phyloP scores from a whole-genome alignment of 2,113 vertebrate species.

The Sebastes schlegelii region DNA sequence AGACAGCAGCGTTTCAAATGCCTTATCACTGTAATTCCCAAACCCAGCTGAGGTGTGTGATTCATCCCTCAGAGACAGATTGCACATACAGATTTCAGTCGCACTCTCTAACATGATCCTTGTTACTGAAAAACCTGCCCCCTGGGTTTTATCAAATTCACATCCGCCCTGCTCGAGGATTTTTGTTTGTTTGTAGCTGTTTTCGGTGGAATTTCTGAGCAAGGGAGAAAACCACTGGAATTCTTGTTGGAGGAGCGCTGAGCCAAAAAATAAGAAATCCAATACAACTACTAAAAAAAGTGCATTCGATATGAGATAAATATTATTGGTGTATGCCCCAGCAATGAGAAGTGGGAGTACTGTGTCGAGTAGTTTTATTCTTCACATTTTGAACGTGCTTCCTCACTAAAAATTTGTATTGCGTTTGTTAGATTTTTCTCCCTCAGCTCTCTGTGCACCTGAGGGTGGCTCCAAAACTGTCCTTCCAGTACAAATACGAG shows the following conservation, averaged over 20 bases:
- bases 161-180: constrained; percentile 16
- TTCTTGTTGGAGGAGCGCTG: constrained; percentile 12
- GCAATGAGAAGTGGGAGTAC: constrained; percentile 19
- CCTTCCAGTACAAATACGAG: constrained; percentile 35
- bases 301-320: constrained; percentile 36
- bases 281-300: constrained; percentile 6
- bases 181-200: constrained; percentile 22
- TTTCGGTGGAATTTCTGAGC: constrained; percentile 28
- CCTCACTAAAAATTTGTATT: constrained; percentile 7
- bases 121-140: constrained; percentile 42
- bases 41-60: constrained; percentile 61
- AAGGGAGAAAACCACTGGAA: constrained; percentile 4
- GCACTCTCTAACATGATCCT: constrained; percentile 43
- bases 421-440: constrained; percentile 21
- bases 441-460: constrained; percentile 13
- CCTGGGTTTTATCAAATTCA: constrained; percentile 48
- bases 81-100: constrained; percentile 52
- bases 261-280: constrained; percentile 43
- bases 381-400: background rate
- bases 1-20: constrained; percentile 53
- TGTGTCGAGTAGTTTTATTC: background rate
- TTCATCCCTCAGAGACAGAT: constrained; percentile 58
- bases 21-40: constrained; percentile 63
- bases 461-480: constrained; percentile 25
- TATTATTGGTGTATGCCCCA: constrained; percentile 35